Percentiles rank a stretch among this genome's conserved stretches.
phyloP scores from a whole-genome alignment of 2,888 invertebrate species.

The Antitype chi region DNA sequence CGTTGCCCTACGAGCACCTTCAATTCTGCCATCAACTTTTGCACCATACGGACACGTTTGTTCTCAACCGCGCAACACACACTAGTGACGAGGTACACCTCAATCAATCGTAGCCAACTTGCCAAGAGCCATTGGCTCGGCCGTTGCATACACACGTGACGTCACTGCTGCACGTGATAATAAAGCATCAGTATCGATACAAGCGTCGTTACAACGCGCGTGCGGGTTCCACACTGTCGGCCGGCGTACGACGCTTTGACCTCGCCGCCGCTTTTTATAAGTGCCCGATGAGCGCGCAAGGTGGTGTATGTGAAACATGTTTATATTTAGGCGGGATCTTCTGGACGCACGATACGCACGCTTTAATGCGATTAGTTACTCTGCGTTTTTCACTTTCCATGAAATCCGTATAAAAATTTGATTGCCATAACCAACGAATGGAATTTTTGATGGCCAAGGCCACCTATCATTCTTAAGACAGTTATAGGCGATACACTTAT shows the following conservation, averaged over 20 bases:
- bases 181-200: conserved; percentile 84
- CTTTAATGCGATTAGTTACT: conserved; percentile 61
- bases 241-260: conserved; percentile 82
- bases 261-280: conserved; percentile 89
- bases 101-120: conserved; percentile 80
- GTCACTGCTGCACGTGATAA: conserved; percentile 87
- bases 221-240: conserved; percentile 87
- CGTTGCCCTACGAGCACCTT: conserved; percentile 89
- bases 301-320: conserved; percentile 83
- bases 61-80: conserved; percentile 81
- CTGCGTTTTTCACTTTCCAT: conserved; percentile 55
- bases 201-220: conserved; percentile 87
- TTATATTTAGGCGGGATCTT: conserved; percentile 86
- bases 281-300: conserved; percentile 87
- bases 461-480: conserved; percentile 51
- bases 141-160: conserved; percentile 84
- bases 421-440: conserved; percentile 36
- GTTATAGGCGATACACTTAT: conserved; percentile 67
- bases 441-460: conserved; percentile 65
- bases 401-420: conserved; percentile 27
- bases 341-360: conserved; percentile 76
- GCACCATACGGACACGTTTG: conserved; percentile 89
- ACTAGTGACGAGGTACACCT: conserved; percentile 82
- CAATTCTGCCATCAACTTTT: conserved; percentile 89
- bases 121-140: conserved; percentile 89